Evolutionary conservation across 2,888 invertebrate species (phyloP), one percentile per base, ranked within the genome.

Genomic region (Artemia sinica): DNA sequence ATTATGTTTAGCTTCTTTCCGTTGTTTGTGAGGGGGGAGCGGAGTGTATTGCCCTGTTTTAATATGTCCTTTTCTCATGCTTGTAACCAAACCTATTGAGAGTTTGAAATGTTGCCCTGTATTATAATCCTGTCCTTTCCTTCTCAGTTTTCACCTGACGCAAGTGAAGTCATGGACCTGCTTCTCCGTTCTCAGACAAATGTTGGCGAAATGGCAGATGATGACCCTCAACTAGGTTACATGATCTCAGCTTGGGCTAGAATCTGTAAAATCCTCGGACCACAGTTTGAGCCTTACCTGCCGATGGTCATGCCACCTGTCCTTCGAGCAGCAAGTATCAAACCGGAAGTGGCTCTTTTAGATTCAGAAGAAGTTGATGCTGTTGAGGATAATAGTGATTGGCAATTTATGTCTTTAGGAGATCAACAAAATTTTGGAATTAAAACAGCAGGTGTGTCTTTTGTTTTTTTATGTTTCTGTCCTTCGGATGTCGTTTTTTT

Each of bases 181-280:
- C 80, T 97, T 69, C 78, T 97, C 72, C 89, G 91, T 78, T 91
- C 92, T 0, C 93, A 95, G 77, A 85, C 87, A 9, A 89, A 90
- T 75, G 87, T 86, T 72, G 86, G 86, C 41, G 77, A 78, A 66
- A 79, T 94, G 72, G 87, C 91, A 0, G 93, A 93, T 71, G 96
- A 97, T 76, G 96, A 97, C 80, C 95, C 95, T 2, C 95, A 95
- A 80, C 89, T 95, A 48, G 92, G 93, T 12, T 98, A 95, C 80
- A 86, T 98, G 78, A 97, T 99, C 73, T 93, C 95, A 0, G 96
- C 97, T 1, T 99, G 98, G 98, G 94, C 97, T 0, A 85, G 98
- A 73, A 95, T 98, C 79, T 99, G 98, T 80, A 94, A 94, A 79
- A 89, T 95, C 74, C 82, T 95, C 78, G 86, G 86, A 78, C 52